These are phyloP conservation scores for Ptyas mucosa DNA, from an alignment of 2,113 vertebrate genomes.

Conservation along the genomic window DNA sequence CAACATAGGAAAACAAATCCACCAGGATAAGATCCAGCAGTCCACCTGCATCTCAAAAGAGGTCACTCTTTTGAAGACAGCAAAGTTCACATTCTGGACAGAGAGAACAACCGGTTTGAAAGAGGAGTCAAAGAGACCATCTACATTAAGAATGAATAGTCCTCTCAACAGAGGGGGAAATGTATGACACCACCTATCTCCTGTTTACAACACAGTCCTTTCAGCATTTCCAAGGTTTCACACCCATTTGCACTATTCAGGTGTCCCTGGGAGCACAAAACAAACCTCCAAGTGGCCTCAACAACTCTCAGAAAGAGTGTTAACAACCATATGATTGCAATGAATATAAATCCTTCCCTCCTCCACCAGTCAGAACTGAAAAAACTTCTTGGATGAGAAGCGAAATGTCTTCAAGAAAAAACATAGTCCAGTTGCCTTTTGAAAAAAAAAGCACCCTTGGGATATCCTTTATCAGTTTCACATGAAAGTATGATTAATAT, in stretches of 20 bases:
- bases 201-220: background rate
- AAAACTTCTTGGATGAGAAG: background rate
- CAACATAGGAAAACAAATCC: background rate
- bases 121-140: background rate
- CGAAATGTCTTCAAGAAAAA: background rate
- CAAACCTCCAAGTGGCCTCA: background rate
- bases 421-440: background rate
- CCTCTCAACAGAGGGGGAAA: too few relatives aligned
- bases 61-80: background rate
- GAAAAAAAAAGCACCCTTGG: background rate
- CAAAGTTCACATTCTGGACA: background rate
- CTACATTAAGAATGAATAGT: background rate
- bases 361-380: background rate
- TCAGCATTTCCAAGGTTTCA: background rate
- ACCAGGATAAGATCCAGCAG: background rate
- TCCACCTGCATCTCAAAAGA: background rate
- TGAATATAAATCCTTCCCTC: background rate
- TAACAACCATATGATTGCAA: background rate
- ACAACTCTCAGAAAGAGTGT: background rate
- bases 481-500: background rate
- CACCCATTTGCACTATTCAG: background rate
- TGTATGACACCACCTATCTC: too few relatives aligned
- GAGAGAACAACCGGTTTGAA: background rate
- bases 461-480: background rate
- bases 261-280: background rate